Base-by-base conservation (phyloP, 1,140 invertebrate genomes). In the Octopus sinensis region DNA sequence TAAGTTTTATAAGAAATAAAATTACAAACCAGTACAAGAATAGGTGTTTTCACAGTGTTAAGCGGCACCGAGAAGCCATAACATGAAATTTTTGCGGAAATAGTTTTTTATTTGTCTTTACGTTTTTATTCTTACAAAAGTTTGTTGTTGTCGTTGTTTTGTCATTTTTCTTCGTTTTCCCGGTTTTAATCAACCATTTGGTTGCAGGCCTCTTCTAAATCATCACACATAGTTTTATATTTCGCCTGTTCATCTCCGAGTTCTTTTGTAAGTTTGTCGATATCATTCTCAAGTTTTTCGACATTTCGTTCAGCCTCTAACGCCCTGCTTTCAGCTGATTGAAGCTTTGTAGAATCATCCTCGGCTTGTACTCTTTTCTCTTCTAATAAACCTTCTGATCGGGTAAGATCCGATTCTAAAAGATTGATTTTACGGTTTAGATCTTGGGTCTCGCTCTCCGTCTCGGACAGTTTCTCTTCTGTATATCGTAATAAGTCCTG, bases 161-260 rank as follows among this genome's bases (percentile, higher is more conserved):
- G 1, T 43, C 30, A 43, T 43, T 43, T 3, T 3, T 43, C 30
- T 43, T 43, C 3, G 30, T 43, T 43, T 43, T 43, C 30, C 30
- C 30, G 30, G 30, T 43, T 43, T 3, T 43, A 43, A 43, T 43
- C 30, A 43, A 3, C 3, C 30, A 43, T 43, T 43, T 43, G 30
- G 30, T 43, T 43, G 76, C 52, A 77, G 6, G 76, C 76, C 7
- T 77, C 43, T n/a, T 77, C 76, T 7, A 77, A 51, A 17, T 77
- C 76, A 10, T 77, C 6, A 17, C 30, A 51, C 6, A 77, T n/a
- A 6, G 23, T n/a, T 17, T 17, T 51, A 51, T 77, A 77, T 62
- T 84, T 81, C n/a, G 79, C 81, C 52, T 82, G 78, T 7, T 81
- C 52, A 4, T n/a, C 68, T 53, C 81, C 79, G 52, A 84, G 71